These are phyloP conservation scores for Gambelia wislizenii DNA, from an alignment of 2,797 vertebrate genomes.

Conservation along the genomic window DNA sequence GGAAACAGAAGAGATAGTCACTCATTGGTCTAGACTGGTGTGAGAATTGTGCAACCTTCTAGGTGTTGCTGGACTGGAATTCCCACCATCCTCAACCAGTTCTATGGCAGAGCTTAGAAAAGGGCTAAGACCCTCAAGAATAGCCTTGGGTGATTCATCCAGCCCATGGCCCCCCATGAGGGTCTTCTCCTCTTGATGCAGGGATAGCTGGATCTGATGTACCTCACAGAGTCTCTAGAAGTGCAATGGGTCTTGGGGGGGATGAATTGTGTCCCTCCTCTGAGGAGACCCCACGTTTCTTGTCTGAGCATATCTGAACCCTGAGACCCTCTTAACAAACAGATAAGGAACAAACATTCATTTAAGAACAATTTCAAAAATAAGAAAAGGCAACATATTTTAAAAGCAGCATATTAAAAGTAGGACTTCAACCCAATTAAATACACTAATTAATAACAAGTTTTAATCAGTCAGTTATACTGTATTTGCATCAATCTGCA, in stretches of 20 bases:
- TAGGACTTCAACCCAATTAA: not conserved
- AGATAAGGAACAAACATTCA: not conserved
- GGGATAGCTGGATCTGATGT: not conserved
- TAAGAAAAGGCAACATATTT: not conserved
- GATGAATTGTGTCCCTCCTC: not conserved
- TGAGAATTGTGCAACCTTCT: too few relatives aligned
- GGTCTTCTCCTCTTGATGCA: not conserved
- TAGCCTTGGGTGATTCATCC: too few relatives aligned
- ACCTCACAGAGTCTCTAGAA: not conserved
- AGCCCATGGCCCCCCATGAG: too few relatives aligned
- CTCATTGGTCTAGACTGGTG: too few relatives aligned
- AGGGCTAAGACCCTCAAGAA: too few relatives aligned
- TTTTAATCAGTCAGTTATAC: not conserved
- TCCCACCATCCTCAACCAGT: too few relatives aligned
- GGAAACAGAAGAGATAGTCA: too few relatives aligned
- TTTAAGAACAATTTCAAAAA: not conserved
- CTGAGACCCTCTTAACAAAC: not conserved
- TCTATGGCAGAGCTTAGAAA: too few relatives aligned
- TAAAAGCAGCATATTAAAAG: not conserved
- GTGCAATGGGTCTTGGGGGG: not conserved
- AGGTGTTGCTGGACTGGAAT: too few relatives aligned
- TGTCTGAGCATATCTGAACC: not conserved
- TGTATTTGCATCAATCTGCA: not conserved
- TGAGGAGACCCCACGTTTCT: not conserved
- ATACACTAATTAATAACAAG: not conserved